These are phyloP conservation scores for Drosophila aldrichi DNA, from an alignment of 2,888 invertebrate species.

Conservation along the genomic window DNA sequence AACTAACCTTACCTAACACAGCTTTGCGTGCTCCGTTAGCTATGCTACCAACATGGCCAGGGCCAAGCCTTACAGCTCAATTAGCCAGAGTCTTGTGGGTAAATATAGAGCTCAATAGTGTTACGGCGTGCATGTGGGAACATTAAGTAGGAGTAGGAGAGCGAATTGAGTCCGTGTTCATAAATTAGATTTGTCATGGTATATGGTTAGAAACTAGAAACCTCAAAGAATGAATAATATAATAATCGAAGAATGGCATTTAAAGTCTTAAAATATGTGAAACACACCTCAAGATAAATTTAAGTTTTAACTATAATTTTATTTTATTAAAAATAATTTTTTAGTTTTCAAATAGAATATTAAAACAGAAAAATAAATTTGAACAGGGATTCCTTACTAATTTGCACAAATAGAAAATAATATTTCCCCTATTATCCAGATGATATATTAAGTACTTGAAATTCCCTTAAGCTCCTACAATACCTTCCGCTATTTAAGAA, in stretches of 20 bases:
- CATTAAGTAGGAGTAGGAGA: no score
- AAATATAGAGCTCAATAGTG: slow-evolving; percentile 13
- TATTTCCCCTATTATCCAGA: neutral
- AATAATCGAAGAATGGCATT: neutral
- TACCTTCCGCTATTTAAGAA: neutral
- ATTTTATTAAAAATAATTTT: no score
- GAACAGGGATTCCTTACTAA: neutral
- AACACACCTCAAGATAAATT: no score
- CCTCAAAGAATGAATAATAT: no score
- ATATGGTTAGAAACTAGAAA: neutral
- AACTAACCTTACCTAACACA: slow-evolving; percentile 19
- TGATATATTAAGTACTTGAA: neutral
- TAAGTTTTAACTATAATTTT: no score
- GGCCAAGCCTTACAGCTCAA: slow-evolving; percentile 54
- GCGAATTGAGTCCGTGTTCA: neutral
- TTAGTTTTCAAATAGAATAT: no score
- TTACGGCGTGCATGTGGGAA: no score
- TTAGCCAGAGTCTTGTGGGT: slow-evolving; percentile 35
- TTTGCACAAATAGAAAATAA: neutral
- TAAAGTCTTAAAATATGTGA: neutral
- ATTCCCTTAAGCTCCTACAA: neutral
- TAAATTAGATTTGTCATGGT: neutral
- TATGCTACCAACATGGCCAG: slow-evolving; percentile 63
- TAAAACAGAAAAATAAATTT: no score
- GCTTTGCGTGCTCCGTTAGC: slow-evolving; percentile 60